Base-by-base conservation (phyloP, 2,888 invertebrate species). In the Ormyrus labotus region DNA sequence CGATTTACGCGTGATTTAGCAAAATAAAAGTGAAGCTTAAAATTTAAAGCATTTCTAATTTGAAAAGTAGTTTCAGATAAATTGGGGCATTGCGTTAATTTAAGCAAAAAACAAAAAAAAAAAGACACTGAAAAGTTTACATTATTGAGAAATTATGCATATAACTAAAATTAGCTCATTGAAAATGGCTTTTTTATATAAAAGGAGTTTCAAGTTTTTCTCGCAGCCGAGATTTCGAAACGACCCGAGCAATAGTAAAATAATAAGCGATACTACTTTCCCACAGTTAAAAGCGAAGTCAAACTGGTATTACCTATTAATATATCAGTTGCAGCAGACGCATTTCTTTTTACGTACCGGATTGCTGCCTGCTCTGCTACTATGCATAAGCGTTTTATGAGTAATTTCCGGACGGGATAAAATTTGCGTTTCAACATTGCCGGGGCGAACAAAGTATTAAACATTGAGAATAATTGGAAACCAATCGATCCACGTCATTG, bases 271-370 rank as follows among this genome's bases (percentile, higher is more conserved):
- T 34, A 51, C 34, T 45, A 60, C 74, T 75, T 75, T 75, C 74
- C 65, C 67, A 75, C 74, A 67, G 60, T 75, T 75, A 73, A 63
- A 72, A 47, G 55, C 48, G 10, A 13, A 63, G 55, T 55, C 63
- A n/a, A 73, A 64, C 73, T 73, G 11, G 51, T 53, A 51, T 34
- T 10, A 53, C 53, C 45, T 45, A 63, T 63, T 51, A 45, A 63
- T 63, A 51, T 63, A 45, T 63, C 34, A 58, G 64, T 72, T 48
- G 11, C 45, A 48, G 57, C 45, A 55, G 64, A 48, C 55, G 64
- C 2, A 11, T 72, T 64, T 63, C 51, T 71, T 45, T 51, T 50
- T 61, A 4, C 11, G 51, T 8, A 34, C 6, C 11, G 48, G 45
- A 53, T 57, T 57, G n/a, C 10, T 11, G 34, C 45, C 11, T 11